A percentile compares a stretch with the other conserved stretches of the same genome.
Evolutionary conservation across 2,797 vertebrate species (phyloP).

Genomic region (Poecilia velifera): DNA sequence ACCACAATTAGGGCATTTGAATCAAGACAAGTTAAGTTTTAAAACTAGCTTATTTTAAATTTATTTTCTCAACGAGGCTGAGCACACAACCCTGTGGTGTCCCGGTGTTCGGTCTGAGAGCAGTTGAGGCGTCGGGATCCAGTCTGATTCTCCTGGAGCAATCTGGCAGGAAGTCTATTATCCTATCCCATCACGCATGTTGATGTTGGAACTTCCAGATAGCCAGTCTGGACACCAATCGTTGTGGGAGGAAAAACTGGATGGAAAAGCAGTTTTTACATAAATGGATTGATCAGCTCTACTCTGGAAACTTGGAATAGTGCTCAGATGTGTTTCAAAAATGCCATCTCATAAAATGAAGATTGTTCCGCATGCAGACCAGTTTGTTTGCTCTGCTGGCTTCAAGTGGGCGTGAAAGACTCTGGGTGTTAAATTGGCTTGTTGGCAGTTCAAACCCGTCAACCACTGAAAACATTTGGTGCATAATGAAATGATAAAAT

Average conservation of each 20-base stretch:
- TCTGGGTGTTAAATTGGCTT: slow-evolving; percentile 5
- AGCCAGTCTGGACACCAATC: too few relatives aligned
- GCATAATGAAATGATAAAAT: neutral
- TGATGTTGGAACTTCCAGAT: too few relatives aligned
- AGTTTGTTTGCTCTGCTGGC: slow-evolving; percentile 4
- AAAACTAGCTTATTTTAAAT: too few relatives aligned
- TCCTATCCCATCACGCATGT: too few relatives aligned
- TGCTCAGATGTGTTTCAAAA: neutral
- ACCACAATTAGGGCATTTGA: too few relatives aligned
- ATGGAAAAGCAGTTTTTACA: neutral
- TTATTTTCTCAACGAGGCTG: neutral
- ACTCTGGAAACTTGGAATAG: neutral
- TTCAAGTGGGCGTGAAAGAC: slow-evolving; percentile 1
- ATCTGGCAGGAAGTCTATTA: too few relatives aligned
- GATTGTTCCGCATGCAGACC: neutral
- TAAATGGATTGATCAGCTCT: neutral
- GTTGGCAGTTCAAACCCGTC: slow-evolving; percentile 6
- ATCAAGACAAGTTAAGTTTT: too few relatives aligned
- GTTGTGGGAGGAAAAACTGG: neutral
- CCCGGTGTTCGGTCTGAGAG: neutral
- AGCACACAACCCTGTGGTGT: neutral
- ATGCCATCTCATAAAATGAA: neutral
- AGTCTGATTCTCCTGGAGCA: neutral
- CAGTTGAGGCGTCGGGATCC: neutral
- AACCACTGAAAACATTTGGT: slow-evolving; percentile 11